phyloP scores from a whole-genome alignment of 2,888 invertebrate species.

The Amiota minor region DNA sequence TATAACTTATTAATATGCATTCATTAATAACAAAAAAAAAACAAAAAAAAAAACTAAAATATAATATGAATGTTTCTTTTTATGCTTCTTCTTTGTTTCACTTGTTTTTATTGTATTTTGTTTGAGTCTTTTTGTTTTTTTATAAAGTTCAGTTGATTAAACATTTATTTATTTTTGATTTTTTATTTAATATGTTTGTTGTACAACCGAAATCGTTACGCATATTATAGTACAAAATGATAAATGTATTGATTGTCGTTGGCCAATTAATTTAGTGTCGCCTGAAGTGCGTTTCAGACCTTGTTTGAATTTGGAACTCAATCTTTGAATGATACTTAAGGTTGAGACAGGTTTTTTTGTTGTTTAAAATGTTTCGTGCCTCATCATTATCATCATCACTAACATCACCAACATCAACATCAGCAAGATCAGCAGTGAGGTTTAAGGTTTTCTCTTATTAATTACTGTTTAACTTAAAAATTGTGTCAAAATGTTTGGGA shows the following conservation, averaged over 20 bases:
- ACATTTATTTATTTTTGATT: background rate
- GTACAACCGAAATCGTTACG: slow-evolving; percentile 25
- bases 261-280: slow-evolving; percentile 28
- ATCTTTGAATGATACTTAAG: background rate
- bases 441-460: slow-evolving; percentile 5
- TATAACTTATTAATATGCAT: slow-evolving; percentile 29
- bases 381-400: too few relatives aligned
- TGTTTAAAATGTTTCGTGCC: too few relatives aligned
- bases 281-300: slow-evolving; percentile 24
- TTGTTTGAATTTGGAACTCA: slow-evolving; percentile 8
- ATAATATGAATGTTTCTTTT: slow-evolving; percentile 12
- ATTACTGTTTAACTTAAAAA: slow-evolving; percentile 24
- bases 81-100: slow-evolving; percentile 25
- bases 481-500: slow-evolving; percentile 20
- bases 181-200: slow-evolving; percentile 1
- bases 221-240: slow-evolving; percentile 29
- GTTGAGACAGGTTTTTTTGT: slow-evolving; percentile 12
- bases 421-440: too few relatives aligned
- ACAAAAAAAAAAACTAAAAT: background rate
- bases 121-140: background rate
- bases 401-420: too few relatives aligned
- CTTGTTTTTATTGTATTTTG: background rate
- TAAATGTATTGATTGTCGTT: slow-evolving; percentile 27
- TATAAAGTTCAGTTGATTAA: background rate
- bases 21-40: slow-evolving; percentile 10